A percentile compares a stretch with the other conserved stretches of the same genome.
Conservation (phyloP, 2,888 invertebrate genomes). For the Agonopterix alstromeriana region DNA sequence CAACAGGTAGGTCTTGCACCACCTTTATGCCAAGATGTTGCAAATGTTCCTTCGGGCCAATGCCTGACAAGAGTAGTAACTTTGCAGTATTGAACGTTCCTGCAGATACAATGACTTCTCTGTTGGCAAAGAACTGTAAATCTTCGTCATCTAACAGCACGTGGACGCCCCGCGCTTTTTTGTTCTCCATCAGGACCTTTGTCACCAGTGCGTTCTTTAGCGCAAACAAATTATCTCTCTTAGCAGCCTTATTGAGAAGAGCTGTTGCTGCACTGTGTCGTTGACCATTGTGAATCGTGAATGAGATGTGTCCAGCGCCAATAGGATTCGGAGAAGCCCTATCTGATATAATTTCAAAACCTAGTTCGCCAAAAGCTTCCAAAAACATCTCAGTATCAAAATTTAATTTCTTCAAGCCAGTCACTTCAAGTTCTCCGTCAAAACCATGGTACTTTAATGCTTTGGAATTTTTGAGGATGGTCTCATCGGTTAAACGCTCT, state of each 20-base stretch:
- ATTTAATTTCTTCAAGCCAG: conserved; percentile 28
- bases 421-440: conserved; percentile 50
- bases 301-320: conserved; percentile 57
- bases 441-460: conserved; percentile 41
- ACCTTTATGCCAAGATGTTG: conserved; percentile 31
- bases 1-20: conserved; percentile 46
- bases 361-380: conserved; percentile 45
- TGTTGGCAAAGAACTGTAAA: conserved; percentile 31
- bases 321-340: conserved; percentile 50
- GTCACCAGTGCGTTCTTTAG: conserved; percentile 39
- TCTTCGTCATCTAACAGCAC: conserved; percentile 20
- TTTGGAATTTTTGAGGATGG: conserved; percentile 34
- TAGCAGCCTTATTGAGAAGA: conserved; percentile 30
- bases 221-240: conserved; percentile 33
- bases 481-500: conserved; percentile 48
- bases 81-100: conserved; percentile 61
- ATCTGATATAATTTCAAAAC: conserved; percentile 44
- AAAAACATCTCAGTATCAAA: conserved; percentile 30
- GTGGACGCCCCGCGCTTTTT: conserved; percentile 36
- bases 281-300: conserved; percentile 44
- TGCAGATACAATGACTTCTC: conserved; percentile 51
- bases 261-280: conserved; percentile 48
- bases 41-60: conserved; percentile 45
- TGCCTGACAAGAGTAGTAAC: conserved; percentile 50
- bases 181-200: conserved; percentile 38